Base-by-base conservation (phyloP, 2,113 vertebrate genomes). In the Calyptomena viridis region DNA sequence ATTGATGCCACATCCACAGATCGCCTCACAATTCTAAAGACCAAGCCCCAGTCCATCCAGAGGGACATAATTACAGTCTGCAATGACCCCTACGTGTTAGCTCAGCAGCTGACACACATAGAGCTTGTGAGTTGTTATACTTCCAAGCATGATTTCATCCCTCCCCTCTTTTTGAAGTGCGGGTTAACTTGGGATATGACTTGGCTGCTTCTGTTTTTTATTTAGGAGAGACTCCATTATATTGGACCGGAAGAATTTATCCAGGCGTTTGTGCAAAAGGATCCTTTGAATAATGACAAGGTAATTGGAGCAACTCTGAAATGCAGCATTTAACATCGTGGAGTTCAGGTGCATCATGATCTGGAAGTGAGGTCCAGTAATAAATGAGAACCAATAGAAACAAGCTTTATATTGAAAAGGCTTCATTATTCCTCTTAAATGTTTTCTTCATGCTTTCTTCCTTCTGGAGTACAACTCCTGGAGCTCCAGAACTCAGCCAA, bases 231-330 rank as follows among this genome's bases (percentile, higher is more conserved):
- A 75, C 98, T 99, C 72, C 99, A 98, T 97, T 99, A 99, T 93
- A 99, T 99, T 31, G 99, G 99, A 84, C 99, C 99, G 16, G 99
- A 99, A 95, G 99, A 99, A 90, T 99, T 99, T 83, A 98, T 99
- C 81, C 99, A 99, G 87, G 99, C 99, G 0, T 99, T 99, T 89
- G 98, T 98, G 53, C 99, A 98, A 81, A 99, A 99, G 97, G 98
- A 98, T 94, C 98, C 98, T 56, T 96, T 99, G 97, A 98, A 99
- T 95, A 99, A 98, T 18, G 98, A 98, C 89, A 99, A 99, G 99
- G 99, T 99, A 98, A 97, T 40, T 66, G 53, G 21, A 69, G 63
- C 22, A 35, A 28, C 35, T 88, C 18, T 82, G 72, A 80, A 91
- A 75, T 23, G 40, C 8, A 9, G 27, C 22, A 11, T 76, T 67